phyloP scores from a whole-genome alignment of 2,113 vertebrate species.

The Carollia perspicillata region DNA sequence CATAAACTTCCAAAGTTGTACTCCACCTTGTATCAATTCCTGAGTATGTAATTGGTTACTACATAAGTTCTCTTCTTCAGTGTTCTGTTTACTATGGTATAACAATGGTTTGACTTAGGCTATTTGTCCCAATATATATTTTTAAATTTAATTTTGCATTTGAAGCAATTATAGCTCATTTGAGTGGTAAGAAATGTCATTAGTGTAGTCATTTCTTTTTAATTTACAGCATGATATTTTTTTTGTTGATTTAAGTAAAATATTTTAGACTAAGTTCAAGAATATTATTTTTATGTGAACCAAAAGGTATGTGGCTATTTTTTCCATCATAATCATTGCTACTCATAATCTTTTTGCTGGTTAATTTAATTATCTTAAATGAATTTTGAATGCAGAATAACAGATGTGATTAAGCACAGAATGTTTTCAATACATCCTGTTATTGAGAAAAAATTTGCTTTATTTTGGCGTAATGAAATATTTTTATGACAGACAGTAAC shows the following conservation, averaged over 20 bases:
- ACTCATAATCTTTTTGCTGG: conserved; percentile 25
- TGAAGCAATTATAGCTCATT: background rate
- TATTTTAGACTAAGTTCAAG: conserved; percentile 18
- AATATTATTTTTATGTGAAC: conserved; percentile 13
- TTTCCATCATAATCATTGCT: conserved; percentile 37
- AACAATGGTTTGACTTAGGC: background rate
- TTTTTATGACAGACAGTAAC: conserved; percentile 29
- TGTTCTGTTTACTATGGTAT: background rate
- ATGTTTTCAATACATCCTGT: conserved; percentile 39
- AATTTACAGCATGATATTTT: background rate
- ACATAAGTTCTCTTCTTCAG: background rate
- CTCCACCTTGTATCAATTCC: background rate
- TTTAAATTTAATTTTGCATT: conserved; percentile 19
- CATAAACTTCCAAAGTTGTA: background rate
- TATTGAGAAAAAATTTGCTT: conserved; percentile 49
- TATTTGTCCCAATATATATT: background rate
- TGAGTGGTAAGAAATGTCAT: background rate
- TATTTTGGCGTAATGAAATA: conserved; percentile 63
- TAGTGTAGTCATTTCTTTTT: background rate
- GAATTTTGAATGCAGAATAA: conserved; percentile 66
- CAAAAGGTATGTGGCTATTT: background rate
- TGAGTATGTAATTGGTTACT: background rate
- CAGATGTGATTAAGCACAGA: conserved; percentile 58
- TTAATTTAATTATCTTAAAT: conserved; percentile 71
- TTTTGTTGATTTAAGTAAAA: conserved; percentile 37